phyloP scores from a whole-genome alignment of 1,140 invertebrate genomes.

The Ditylenchus dipsaci region DNA sequence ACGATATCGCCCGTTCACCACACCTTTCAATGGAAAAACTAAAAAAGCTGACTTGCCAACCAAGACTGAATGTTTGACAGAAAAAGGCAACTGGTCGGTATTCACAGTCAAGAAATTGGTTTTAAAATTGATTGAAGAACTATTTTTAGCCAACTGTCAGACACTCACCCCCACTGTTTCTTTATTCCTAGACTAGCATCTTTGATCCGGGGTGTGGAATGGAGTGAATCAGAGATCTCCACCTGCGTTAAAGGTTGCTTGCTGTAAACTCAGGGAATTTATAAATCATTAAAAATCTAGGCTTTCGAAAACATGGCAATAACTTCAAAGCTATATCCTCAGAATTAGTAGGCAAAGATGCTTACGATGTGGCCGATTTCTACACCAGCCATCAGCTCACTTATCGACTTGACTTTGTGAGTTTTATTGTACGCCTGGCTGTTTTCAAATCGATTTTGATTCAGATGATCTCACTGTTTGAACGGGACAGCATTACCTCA shows the following conservation, averaged over 20 bases:
- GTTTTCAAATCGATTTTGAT: background rate
- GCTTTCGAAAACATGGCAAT: background rate
- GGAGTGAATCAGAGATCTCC: background rate
- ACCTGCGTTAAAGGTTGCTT: background rate
- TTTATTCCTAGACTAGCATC: background rate
- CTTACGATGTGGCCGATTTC: conserved; percentile 1
- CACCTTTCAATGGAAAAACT: background rate
- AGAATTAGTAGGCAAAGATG: background rate
- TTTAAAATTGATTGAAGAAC: background rate
- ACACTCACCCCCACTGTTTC: background rate
- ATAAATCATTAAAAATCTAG: too few relatives aligned
- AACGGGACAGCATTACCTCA: background rate
- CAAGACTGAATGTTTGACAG: background rate
- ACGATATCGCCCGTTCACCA: background rate
- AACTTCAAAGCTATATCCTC: background rate
- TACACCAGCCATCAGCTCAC: background rate
- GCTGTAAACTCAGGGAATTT: too few relatives aligned
- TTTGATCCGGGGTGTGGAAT: background rate
- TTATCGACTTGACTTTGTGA: background rate
- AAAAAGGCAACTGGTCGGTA: background rate
- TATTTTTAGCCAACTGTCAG: background rate
- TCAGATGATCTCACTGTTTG: background rate
- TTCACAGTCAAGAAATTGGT: background rate
- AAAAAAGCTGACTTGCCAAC: background rate
- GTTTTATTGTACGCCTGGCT: background rate